phyloP scores from a whole-genome alignment of 1,140 invertebrate genomes.

The Eriosoma lanigerum region DNA sequence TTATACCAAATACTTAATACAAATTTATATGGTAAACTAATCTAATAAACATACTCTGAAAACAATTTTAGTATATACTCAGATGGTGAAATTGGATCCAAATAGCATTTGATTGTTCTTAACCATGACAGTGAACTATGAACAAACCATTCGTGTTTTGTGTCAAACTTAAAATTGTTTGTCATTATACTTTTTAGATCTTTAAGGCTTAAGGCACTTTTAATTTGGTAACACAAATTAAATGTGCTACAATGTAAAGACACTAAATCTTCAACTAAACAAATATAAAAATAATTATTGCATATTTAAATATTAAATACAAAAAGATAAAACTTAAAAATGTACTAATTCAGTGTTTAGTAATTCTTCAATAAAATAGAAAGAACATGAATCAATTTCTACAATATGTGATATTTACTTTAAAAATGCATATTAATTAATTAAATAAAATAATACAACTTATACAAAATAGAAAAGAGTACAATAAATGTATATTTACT shows the following conservation, averaged over 20 bases:
- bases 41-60: conserved; percentile 9
- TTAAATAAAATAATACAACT: too few species aligned
- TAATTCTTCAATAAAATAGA: too few species aligned
- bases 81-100: background rate
- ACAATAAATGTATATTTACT: too few species aligned
- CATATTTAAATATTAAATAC: too few species aligned
- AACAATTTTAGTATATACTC: conserved; percentile 6
- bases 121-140: conserved; percentile 24
- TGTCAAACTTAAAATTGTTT: conserved; percentile 38
- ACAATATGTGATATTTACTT: too few species aligned
- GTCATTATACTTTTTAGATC: conserved; percentile 21
- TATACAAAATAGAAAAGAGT: too few species aligned
- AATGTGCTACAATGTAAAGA: conserved; percentile 9
- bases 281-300: background rate
- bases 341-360: too few species aligned
- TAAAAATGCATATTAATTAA: too few species aligned
- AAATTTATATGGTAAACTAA: background rate
- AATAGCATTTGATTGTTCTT: conserved; percentile 9
- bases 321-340: too few species aligned
- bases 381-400: too few species aligned
- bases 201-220: background rate
- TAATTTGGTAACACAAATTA: background rate
- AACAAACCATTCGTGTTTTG: conserved; percentile 25
- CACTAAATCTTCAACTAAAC: conserved; percentile 33
- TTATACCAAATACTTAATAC: background rate